phyloP scores from a whole-genome alignment of 2,113 vertebrate genomes.

The Oreochromis tanganicae region DNA sequence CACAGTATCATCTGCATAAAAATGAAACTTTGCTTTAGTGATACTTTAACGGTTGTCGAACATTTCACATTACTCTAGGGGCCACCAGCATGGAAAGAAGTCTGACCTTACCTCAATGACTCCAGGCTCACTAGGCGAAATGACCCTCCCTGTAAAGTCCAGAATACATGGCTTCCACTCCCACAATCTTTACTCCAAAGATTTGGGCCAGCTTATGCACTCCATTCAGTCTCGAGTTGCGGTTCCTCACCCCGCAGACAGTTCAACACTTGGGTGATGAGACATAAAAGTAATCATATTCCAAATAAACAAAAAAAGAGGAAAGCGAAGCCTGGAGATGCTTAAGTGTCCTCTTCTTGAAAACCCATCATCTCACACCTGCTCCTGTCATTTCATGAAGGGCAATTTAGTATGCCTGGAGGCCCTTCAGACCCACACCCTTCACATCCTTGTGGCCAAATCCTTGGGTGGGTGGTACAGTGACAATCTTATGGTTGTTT shows the following conservation, averaged over 20 bases:
- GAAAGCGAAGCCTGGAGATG: neutral
- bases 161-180: neutral
- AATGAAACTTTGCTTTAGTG: neutral
- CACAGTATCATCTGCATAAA: neutral
- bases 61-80: neutral
- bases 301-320: neutral
- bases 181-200: neutral
- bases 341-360: neutral
- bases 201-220: neutral
- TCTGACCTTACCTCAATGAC: neutral
- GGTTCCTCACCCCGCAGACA: accelerated
- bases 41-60: neutral
- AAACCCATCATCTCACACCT: neutral
- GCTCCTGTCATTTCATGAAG: neutral
- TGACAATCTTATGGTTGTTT: neutral
- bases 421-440: accelerated
- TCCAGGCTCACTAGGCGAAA: neutral
- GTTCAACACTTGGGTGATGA: neutral
- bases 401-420: neutral
- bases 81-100: neutral
- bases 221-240: neutral
- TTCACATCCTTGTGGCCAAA: neutral
- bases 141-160: neutral
- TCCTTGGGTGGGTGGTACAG: neutral
- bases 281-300: neutral